Percentiles rank a stretch among this genome's conserved stretches.
Evolutionary conservation across 2,113 vertebrate genomes (phyloP).

Genomic region (Amia ocellicauda): DNA sequence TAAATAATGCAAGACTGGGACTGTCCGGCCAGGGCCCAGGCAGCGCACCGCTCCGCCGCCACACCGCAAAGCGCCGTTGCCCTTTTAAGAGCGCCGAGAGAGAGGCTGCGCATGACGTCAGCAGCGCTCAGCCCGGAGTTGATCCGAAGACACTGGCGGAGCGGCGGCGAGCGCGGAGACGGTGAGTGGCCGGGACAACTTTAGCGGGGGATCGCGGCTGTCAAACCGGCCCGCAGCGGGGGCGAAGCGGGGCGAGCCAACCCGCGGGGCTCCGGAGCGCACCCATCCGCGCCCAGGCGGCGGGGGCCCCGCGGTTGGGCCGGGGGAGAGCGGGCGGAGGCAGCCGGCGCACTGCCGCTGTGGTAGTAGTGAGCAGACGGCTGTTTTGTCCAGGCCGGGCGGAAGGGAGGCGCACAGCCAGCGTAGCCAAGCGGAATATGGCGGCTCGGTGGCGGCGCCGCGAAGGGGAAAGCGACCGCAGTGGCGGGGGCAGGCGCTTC

Average conservation of each 20-base stretch:
- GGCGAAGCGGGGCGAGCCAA: neutral
- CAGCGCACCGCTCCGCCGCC: no score
- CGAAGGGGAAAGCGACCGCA: neutral
- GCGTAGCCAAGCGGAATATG: slow-evolving; percentile 16
- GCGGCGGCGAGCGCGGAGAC: slow-evolving; percentile 60
- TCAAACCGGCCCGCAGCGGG: slow-evolving; percentile 16
- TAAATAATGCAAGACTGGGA: no score
- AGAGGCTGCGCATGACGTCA: slow-evolving; percentile 53
- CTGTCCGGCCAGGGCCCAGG: no score
- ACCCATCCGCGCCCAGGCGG: neutral
- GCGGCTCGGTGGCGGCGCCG: neutral
- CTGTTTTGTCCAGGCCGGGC: slow-evolving; percentile 60
- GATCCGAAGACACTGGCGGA: slow-evolving; percentile 57
- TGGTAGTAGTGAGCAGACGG: slow-evolving; percentile 48
- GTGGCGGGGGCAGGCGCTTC: no score
- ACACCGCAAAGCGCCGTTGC: slow-evolving; percentile 47
- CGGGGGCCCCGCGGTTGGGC: neutral
- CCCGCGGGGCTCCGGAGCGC: neutral
- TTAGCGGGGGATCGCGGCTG: slow-evolving; percentile 33
- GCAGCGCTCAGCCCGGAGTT: slow-evolving; percentile 51
- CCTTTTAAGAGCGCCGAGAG: slow-evolving; percentile 60
- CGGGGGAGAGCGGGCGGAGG: neutral
- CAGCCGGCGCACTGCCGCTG: neutral
- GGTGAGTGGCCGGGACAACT: slow-evolving; percentile 57
- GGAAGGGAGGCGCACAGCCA: slow-evolving; percentile 45